phyloP scores from a whole-genome alignment of 2,113 vertebrate genomes.

The Notarius lentiginosus region DNA sequence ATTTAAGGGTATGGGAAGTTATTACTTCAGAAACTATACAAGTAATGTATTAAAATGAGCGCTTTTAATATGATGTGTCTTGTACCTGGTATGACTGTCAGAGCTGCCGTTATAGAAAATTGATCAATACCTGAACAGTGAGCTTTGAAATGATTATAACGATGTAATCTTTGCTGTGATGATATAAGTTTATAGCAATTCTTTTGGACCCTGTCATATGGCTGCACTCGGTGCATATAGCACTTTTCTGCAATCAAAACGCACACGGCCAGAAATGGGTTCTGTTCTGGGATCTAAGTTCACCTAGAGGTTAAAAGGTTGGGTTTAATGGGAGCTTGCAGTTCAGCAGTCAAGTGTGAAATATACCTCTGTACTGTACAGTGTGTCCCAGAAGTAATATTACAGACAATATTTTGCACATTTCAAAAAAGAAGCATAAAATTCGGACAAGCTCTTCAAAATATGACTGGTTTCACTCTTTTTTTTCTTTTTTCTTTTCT shows the following conservation, averaged over 20 bases:
- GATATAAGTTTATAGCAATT: no score
- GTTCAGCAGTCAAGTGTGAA: slow-evolving; percentile 2
- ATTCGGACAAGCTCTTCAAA: background rate
- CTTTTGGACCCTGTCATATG: no score
- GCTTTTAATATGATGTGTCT: background rate
- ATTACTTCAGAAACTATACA: background rate
- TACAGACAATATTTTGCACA: background rate
- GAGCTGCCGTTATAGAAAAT: background rate
- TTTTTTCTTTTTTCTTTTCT: background rate
- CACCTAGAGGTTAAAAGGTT: background rate
- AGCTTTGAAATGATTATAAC: no score
- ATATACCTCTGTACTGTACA: background rate
- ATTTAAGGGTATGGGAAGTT: background rate
- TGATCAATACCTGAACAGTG: no score
- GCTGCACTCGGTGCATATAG: no score
- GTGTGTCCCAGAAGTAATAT: background rate
- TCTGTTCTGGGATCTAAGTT: background rate
- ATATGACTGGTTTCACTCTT: background rate
- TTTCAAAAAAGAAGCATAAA: background rate
- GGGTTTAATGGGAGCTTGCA: background rate
- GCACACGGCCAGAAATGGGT: background rate
- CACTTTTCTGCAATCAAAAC: no score
- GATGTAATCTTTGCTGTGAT: no score
- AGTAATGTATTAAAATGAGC: background rate
- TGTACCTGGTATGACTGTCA: background rate